These are phyloP conservation scores for Oreochromis mossambicus DNA, from an alignment of 2,797 vertebrate species.

Conservation along the genomic window DNA sequence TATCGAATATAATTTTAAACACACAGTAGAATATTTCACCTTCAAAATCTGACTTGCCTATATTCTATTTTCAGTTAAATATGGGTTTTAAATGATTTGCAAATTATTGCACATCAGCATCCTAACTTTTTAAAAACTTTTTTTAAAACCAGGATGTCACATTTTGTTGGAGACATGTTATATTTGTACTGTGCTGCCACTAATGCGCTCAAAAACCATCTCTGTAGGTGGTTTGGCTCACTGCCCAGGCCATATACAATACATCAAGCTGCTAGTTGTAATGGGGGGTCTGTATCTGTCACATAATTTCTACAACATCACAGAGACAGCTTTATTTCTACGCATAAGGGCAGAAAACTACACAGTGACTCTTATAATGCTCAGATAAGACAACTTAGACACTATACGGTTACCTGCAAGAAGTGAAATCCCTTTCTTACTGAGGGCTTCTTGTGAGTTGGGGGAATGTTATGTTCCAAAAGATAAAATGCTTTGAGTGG, in stretches of 20 bases:
- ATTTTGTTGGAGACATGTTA: neutral
- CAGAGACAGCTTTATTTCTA: neutral
- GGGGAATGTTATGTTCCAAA: neutral
- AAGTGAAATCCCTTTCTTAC: neutral
- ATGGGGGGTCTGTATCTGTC: constrained; percentile 3
- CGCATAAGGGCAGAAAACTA: neutral
- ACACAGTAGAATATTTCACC: neutral
- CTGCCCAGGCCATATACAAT: neutral
- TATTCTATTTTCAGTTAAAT: neutral
- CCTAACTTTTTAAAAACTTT: neutral
- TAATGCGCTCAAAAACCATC: neutral
- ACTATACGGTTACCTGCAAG: neutral
- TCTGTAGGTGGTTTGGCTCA: constrained; percentile 26
- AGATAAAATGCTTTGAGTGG: neutral
- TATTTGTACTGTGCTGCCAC: constrained; percentile 5
- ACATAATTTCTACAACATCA: constrained; percentile 7
- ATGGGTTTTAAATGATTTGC: neutral
- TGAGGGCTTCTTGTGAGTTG: neutral
- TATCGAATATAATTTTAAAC: neutral
- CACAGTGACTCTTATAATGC: neutral
- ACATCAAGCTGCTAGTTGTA: constrained; percentile 1
- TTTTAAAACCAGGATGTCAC: neutral
- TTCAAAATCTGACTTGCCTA: neutral
- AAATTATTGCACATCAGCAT: neutral
- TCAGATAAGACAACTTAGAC: neutral